Evolutionary conservation across 2,888 invertebrate genomes (phyloP), one percentile per base, ranked within the genome.

Genomic region (Pristionchus mayeri): DNA sequence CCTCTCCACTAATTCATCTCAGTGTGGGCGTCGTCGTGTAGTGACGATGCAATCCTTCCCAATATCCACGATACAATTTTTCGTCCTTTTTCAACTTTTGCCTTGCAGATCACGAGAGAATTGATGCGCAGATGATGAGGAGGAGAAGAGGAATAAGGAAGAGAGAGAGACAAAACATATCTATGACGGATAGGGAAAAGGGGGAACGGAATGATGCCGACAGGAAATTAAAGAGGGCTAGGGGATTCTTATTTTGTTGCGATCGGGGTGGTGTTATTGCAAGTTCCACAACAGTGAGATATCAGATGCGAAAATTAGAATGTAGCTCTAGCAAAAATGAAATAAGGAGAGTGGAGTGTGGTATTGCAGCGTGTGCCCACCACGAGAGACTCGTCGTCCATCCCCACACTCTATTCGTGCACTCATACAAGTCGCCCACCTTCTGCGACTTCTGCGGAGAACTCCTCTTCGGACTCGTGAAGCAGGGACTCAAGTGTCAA

Each of bases 401-500:
- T 93, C 97, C 98, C 84, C 98, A 99, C 94, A 95, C 96, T 89
- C 95, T 99, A 85, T 95, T 96, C 90, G 98, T 99, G 89, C 98
- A 99, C 95, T 98, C 98, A 40, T 99, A 98, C 94, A 98, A 98
- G 95, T 96, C 97, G 89, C 99, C 99, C 87, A 98, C 99, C 88
- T 99, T 99, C 95, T 99, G 98, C 94, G 98, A 99, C 95, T 98
- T 98, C 94, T 99, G 99, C 94, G 98, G 98, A 54, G 98, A 98
- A 94, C 98, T 99, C 97, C 95, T 99, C 50, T 98, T 98, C 94
- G 99, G 99, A 4, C 95, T 99, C 88, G 98, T 98, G 87, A 95
- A 98, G 85, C 99, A 99, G 94, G 99, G 99, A 87, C 95, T 99
- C 90, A 98, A 99, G 94, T 99, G 99, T 94, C 98, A 98, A 95